phyloP scores from a whole-genome alignment of 2,888 invertebrate species.

The Digitonthophagus gazella region DNA sequence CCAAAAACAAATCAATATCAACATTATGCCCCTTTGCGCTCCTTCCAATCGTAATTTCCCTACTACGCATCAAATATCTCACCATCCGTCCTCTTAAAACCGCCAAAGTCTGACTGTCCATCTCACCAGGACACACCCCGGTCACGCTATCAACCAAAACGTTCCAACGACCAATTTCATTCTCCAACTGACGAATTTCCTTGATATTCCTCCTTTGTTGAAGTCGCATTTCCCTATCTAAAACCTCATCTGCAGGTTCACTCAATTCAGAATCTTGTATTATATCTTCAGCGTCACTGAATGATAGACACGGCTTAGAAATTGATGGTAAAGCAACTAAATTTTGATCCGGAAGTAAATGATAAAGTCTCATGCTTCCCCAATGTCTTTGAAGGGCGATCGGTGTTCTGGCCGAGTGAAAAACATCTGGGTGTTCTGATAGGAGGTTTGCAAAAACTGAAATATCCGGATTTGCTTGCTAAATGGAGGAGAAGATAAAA shows the following conservation, averaged over 20 bases:
- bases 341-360: constrained; percentile 85
- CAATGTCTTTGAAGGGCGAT: constrained; percentile 85
- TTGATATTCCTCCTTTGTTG: constrained; percentile 40
- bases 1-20: constrained; percentile 89
- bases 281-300: constrained; percentile 90
- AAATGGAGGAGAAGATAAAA: constrained; percentile 21
- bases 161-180: constrained; percentile 88
- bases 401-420: constrained; percentile 85
- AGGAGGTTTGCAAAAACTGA: constrained; percentile 84
- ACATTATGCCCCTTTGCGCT: constrained; percentile 84
- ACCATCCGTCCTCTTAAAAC: constrained; percentile 89
- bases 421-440: constrained; percentile 78
- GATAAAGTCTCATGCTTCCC: constrained; percentile 89
- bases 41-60: constrained; percentile 92
- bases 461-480: constrained; percentile 56
- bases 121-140: constrained; percentile 79
- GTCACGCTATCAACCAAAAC: constrained; percentile 88
- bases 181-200: constrained; percentile 85
- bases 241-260: constrained; percentile 76
- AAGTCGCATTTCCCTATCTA: constrained; percentile 75
- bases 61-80: constrained; percentile 89
- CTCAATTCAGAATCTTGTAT: constrained; percentile 79
- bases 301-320: constrained; percentile 60
- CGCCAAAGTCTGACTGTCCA: constrained; percentile 91
- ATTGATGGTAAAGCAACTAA: constrained; percentile 52